Base-by-base conservation (phyloP, 2,888 invertebrate species). In the Drosophila recens region DNA sequence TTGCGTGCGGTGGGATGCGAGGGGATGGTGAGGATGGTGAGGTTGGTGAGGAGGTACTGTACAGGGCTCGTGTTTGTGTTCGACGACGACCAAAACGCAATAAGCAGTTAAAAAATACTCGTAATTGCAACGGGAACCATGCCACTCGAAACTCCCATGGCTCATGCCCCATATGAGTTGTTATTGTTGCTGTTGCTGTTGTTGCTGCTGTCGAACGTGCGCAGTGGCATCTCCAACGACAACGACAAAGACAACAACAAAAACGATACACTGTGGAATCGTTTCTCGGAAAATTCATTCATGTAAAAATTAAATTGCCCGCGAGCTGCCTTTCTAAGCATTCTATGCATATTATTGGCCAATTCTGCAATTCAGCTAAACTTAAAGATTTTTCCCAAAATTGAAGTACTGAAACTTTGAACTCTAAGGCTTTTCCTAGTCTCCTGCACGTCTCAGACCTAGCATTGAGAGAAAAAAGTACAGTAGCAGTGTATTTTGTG, bases 91-190 rank as follows among this genome's bases (percentile, higher is more conserved):
- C 70, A 80, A 80, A 76, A 82, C 86, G 88, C 88, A 89, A 89
- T 89, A 90, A 88, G 90, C 90, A 88, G 90, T 88, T 87, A 89
- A 89, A 88, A 84, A 86, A 80, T 89, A 82, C 89, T 79, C 87
- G 88, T 86, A 86, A 86, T 86, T 88, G 86, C 84, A 83, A 71
- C 80, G 82, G 82, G 80, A 72, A 67, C 75, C 67, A 69, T 75
- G 58, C 72, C 71, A 77, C 78, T 67, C 52, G 72, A 73, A 86
- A 79, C 72, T 63, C 73, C 71, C 75, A 75, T 77, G 72, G 71
- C 69, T 79, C 79, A 82, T 79, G 87, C 76, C 73, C 80, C 87
- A 85, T 82, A 87, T 85, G 87, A 87, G 85, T 73, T 75, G 79
- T 65, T 75, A 63, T 82, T 85, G 85, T 73, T 82, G 72, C 36